Conservation (phyloP, 2,797 vertebrate genomes). For the Enteromius argenteus region DNA sequence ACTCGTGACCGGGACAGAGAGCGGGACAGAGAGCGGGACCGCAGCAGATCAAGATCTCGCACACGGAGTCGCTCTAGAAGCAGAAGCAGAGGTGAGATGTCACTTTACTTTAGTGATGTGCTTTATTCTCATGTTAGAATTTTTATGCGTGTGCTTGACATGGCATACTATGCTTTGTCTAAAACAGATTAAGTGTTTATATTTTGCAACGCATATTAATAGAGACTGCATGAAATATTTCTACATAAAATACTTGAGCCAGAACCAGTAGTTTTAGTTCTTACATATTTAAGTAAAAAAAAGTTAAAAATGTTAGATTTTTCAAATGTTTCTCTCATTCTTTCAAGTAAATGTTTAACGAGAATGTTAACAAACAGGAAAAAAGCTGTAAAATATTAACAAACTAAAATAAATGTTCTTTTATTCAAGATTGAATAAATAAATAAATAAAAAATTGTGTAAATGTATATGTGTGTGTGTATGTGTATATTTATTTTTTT, state of each 20-base stretch:
- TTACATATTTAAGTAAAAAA: background rate
- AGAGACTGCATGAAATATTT: background rate
- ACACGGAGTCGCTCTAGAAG: constrained; percentile 80
- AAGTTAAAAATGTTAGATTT: background rate
- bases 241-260: background rate
- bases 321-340: background rate
- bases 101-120: background rate
- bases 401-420: background rate
- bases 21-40: constrained; percentile 84
- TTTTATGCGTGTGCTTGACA: background rate
- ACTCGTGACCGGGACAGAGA: constrained; percentile 90
- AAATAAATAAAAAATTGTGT: too few species aligned
- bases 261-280: background rate
- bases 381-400: background rate
- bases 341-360: too few species aligned
- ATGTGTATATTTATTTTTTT: too few species aligned
- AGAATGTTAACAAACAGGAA: background rate
- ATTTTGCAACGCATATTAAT: background rate
- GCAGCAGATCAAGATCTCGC: constrained; percentile 85
- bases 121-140: background rate
- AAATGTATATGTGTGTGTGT: too few species aligned
- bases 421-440: background rate
- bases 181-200: background rate
- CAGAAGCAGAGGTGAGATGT: constrained; percentile 74
- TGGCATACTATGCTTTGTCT: background rate